Evolutionary conservation across 2,113 vertebrate genomes (phyloP).

Genomic region (Cavia aperea): DNA sequence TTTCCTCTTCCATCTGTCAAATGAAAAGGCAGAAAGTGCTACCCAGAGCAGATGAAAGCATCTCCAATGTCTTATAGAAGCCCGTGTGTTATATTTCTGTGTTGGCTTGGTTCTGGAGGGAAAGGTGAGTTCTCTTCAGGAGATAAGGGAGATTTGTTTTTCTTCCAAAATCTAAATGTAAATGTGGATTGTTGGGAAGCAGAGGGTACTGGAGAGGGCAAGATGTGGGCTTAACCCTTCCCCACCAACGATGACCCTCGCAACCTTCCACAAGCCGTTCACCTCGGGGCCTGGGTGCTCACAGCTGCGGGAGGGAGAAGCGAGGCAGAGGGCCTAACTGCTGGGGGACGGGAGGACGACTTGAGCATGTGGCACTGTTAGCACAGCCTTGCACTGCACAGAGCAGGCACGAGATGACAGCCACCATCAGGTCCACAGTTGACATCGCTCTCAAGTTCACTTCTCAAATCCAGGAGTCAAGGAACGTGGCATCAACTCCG

Average conservation of each 20-base stretch:
- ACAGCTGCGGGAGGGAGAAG: background rate
- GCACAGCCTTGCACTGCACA: rapidly evolving
- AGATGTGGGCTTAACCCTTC: background rate
- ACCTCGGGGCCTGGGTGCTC: background rate
- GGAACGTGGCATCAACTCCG: background rate
- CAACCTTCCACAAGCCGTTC: rapidly evolving
- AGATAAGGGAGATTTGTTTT: background rate
- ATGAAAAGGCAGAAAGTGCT: background rate
- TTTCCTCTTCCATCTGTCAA: background rate
- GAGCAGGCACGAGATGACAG: rapidly evolving
- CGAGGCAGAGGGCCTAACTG: background rate
- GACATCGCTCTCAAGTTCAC: rapidly evolving
- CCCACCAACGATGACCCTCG: too few relatives aligned
- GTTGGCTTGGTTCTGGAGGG: background rate
- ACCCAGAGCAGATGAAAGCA: too few relatives aligned
- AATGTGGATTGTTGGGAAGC: background rate
- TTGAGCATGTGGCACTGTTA: rapidly evolving
- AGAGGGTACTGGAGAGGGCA: rapidly evolving
- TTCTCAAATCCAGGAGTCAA: background rate
- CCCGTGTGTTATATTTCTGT: too few relatives aligned
- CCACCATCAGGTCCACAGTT: background rate
- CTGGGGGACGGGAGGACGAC: background rate
- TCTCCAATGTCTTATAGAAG: background rate
- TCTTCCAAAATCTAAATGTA: background rate
- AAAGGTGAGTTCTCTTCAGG: background rate